These are phyloP conservation scores for Coracopsis vasa DNA, from an alignment of 2,113 vertebrate genomes.

Conservation along the genomic window DNA sequence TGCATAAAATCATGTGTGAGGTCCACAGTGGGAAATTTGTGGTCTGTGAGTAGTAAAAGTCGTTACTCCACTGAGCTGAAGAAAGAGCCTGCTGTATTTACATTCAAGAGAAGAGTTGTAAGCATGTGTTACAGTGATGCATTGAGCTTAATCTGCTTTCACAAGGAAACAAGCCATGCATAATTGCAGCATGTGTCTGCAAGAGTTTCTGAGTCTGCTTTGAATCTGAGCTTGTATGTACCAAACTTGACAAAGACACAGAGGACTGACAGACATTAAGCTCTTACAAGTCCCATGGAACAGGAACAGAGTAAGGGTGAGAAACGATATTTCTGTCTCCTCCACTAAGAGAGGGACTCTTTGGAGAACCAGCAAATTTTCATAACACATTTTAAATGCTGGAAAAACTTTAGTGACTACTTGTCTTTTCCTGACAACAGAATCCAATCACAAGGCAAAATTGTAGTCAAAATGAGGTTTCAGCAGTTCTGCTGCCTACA, in stretches of 20 bases:
- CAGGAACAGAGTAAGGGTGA: not conserved
- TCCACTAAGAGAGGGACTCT: not conserved
- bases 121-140: not conserved
- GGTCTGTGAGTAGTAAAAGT: not conserved
- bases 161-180: not conserved
- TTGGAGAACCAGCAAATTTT: not conserved
- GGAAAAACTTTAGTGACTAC: not conserved
- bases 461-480: not conserved
- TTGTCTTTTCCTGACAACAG: not conserved
- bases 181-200: not conserved
- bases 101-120: not conserved
- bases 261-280: not conserved
- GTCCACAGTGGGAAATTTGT: not conserved
- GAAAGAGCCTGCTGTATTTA: not conserved
- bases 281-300: not conserved
- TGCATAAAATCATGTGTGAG: not conserved
- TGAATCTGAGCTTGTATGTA: not conserved
- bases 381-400: not conserved
- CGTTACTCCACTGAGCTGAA: not conserved
- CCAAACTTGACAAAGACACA: not conserved
- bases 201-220: not conserved
- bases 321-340: fast-evolving
- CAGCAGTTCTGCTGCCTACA: not conserved
- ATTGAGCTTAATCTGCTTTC: not conserved
- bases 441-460: not conserved